Conservation (phyloP, 2,888 invertebrate genomes). For the Saturnia pavonia region DNA sequence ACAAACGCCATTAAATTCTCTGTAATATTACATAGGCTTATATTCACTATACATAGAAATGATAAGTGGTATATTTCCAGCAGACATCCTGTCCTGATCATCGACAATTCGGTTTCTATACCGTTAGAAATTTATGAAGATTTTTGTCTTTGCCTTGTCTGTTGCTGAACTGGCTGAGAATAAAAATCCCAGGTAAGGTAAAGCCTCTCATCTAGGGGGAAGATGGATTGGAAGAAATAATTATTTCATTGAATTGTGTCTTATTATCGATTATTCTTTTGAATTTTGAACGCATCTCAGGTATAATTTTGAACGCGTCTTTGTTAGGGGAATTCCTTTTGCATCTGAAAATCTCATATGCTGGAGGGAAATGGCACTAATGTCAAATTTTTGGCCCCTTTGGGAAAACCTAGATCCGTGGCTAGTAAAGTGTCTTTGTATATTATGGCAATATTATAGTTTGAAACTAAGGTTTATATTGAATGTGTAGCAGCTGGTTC, state of each 20-base stretch:
- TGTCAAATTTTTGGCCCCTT: too few relatives aligned
- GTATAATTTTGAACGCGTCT: background rate
- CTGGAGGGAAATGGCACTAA: too few relatives aligned
- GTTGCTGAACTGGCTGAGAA: background rate
- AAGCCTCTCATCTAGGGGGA: background rate
- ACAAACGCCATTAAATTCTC: background rate
- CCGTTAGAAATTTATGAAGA: background rate
- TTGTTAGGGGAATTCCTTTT: background rate
- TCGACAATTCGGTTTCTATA: background rate
- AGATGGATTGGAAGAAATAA: background rate
- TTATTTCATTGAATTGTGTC: background rate
- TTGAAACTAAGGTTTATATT: background rate
- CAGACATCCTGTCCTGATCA: background rate
- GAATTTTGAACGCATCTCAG: background rate
- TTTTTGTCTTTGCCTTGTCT: too few relatives aligned
- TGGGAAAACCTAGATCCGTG: too few relatives aligned
- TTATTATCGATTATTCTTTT: background rate
- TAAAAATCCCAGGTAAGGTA: background rate
- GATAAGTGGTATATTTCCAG: background rate
- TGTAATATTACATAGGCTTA: background rate
- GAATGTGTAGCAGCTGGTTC: background rate
- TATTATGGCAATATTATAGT: background rate
- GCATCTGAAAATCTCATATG: background rate
- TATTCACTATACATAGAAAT: background rate
- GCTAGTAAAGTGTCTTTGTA: background rate